phyloP scores from a whole-genome alignment of 2,113 vertebrate species.

The Gasterosteus nipponicus region DNA sequence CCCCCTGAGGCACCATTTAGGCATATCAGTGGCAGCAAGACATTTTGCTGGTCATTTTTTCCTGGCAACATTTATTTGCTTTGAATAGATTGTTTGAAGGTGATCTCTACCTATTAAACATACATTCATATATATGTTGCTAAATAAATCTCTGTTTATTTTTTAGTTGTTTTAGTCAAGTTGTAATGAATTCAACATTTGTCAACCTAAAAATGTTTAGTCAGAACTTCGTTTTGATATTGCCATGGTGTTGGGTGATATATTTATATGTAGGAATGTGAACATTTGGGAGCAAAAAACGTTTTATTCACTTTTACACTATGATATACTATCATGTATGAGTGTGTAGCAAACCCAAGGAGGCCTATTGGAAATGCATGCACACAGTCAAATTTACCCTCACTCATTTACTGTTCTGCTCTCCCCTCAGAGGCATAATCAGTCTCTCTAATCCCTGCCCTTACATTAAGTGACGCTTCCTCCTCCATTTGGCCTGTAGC shows the following conservation, averaged over 20 bases:
- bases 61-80: conserved; percentile 38
- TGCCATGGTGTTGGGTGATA: not conserved
- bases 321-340: conserved; percentile 10
- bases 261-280: not conserved
- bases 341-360: not conserved
- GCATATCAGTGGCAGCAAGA: conserved; percentile 30
- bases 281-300: not conserved
- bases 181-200: not conserved
- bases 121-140: not conserved
- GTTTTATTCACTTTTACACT: not conserved
- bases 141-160: not conserved
- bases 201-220: not conserved
- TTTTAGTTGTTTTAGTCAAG: not conserved
- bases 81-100: conserved; percentile 36
- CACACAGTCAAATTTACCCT: conserved; percentile 39
- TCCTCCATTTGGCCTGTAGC: conserved; percentile 67
- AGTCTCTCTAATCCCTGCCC: conserved; percentile 76
- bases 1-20: conserved; percentile 25
- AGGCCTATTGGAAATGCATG: conserved; percentile 10
- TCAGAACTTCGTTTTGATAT: not conserved
- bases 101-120: not conserved
- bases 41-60: conserved; percentile 44
- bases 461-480: conserved; percentile 75
- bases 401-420: conserved; percentile 48
- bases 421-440: conserved; percentile 75